phyloP scores from a whole-genome alignment of 2,113 vertebrate genomes.

The Dryoscopus gambensis region DNA sequence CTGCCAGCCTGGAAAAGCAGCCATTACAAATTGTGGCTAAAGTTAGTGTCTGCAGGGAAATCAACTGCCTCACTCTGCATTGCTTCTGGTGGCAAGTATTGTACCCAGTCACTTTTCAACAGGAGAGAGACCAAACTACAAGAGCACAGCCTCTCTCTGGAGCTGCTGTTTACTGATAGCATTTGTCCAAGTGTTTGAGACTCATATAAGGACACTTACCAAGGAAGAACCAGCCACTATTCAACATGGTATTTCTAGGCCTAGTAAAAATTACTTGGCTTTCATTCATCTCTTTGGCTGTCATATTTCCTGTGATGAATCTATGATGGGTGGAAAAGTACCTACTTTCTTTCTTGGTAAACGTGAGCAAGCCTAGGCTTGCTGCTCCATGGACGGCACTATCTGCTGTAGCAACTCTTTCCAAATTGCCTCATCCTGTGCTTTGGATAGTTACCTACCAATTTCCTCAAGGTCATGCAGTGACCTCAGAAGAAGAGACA shows the following conservation, averaged over 20 bases:
- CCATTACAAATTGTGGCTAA: neutral
- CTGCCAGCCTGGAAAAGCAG: neutral
- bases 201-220: accelerated
- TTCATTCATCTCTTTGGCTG: neutral
- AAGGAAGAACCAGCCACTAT: neutral
- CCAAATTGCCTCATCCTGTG: neutral
- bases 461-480: neutral
- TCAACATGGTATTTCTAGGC: neutral
- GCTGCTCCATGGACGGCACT: neutral
- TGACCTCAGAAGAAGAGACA: neutral
- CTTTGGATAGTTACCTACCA: neutral
- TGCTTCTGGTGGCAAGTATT: neutral
- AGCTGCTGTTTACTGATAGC: neutral
- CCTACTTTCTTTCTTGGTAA: neutral
- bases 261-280: neutral
- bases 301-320: neutral
- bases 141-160: neutral
- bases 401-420: neutral
- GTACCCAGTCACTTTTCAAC: neutral
- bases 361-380: neutral
- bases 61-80: neutral
- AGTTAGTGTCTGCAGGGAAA: neutral
- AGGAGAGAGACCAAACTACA: neutral
- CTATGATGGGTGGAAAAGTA: neutral
- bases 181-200: neutral